These are phyloP conservation scores for Spea bombifrons DNA, from an alignment of 2,113 vertebrate genomes.

Conservation along the genomic window DNA sequence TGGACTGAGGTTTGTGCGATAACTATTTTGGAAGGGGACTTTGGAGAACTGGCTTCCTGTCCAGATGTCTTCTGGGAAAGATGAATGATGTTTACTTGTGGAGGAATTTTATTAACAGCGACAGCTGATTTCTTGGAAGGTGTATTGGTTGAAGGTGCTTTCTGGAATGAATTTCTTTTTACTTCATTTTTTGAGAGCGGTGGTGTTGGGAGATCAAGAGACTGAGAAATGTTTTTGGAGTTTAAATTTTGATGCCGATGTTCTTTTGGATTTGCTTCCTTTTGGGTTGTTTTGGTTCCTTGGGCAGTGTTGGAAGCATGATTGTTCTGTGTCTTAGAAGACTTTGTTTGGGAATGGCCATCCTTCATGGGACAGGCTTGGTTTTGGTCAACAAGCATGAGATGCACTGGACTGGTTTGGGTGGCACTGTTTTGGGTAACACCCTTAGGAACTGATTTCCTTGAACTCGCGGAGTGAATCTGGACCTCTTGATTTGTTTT, in stretches of 20 bases:
- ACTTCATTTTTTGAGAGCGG: conserved; percentile 2
- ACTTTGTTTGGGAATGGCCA: conserved; percentile 24
- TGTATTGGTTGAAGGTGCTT: conserved; percentile 27
- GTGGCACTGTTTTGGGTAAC: conserved; percentile 33
- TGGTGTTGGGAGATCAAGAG: conserved; percentile 29
- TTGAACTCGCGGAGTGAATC: neutral
- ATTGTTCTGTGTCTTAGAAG: conserved; percentile 5
- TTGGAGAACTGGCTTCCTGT: conserved; percentile 7
- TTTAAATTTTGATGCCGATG: neutral
- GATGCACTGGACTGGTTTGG: conserved; percentile 39
- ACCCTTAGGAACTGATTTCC: conserved; percentile 10
- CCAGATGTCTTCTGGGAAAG: neutral
- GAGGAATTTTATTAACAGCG: conserved; percentile 14
- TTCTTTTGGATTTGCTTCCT: conserved; percentile 7
- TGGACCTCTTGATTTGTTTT: conserved; percentile 10
- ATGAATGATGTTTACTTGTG: conserved; percentile 6
- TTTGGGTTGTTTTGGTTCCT: conserved; percentile 1
- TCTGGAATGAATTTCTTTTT: conserved; percentile 10
- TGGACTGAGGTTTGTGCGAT: conserved; percentile 24
- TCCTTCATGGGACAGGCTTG: conserved; percentile 22
- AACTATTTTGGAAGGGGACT: conserved; percentile 1
- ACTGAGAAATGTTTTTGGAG: conserved; percentile 25
- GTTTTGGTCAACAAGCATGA: neutral
- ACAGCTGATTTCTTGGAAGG: conserved; percentile 11
- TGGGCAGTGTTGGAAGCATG: neutral